phyloP scores from a whole-genome alignment of 2,113 vertebrate species.

The Scartelaos histophorus region DNA sequence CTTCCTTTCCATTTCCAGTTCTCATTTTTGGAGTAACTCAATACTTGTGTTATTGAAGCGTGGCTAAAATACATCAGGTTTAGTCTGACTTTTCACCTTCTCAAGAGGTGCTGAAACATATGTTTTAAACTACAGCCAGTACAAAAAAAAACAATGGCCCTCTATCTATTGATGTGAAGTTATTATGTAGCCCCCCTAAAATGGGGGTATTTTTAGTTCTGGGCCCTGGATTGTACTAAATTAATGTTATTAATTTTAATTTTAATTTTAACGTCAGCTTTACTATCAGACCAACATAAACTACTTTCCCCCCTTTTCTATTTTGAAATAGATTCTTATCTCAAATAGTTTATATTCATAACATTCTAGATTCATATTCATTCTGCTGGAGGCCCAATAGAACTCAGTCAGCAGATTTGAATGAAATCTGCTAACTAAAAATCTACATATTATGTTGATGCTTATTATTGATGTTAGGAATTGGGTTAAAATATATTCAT shows the following conservation, averaged over 20 bases:
- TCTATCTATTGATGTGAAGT: background rate
- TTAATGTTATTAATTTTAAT: no score
- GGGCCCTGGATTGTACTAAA: background rate
- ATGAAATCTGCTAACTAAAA: background rate
- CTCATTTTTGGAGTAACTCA: slow-evolving; percentile 64
- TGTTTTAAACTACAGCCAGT: background rate
- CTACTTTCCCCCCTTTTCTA: background rate
- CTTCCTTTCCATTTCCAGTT: slow-evolving; percentile 64
- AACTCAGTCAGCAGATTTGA: background rate
- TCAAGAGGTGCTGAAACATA: background rate
- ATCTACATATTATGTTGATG: background rate
- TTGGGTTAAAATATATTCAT: no score
- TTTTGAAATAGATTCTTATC: background rate
- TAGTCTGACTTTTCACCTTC: background rate
- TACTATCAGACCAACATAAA: background rate
- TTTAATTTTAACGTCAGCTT: background rate
- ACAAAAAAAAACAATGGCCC: background rate
- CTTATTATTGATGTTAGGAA: no score
- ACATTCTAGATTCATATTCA: background rate
- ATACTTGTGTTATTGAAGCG: slow-evolving; percentile 64
- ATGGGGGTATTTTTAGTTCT: background rate
- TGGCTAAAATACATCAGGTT: slow-evolving; percentile 61
- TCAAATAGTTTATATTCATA: background rate
- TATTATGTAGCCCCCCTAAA: background rate
- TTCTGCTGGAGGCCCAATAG: background rate